Conservation (phyloP, 2,113 vertebrate genomes). For the Dromiciops gliroides region DNA sequence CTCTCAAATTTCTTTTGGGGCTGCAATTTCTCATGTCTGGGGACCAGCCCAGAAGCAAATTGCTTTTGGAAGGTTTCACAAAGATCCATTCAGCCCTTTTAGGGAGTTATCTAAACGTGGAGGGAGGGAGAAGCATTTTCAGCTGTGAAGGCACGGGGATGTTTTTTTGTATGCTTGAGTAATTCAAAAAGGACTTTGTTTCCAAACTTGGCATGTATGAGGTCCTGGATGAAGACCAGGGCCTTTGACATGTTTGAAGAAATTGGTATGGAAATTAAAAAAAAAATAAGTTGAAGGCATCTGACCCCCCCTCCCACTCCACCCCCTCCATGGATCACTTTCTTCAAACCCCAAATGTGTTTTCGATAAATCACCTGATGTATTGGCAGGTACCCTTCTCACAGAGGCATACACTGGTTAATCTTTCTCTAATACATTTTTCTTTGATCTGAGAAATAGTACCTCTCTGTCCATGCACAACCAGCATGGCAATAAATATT, state of each 20-base stretch:
- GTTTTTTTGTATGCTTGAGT: slow-evolving; percentile 76
- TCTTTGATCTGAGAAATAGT: slow-evolving; percentile 69
- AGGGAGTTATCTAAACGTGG: slow-evolving; percentile 74
- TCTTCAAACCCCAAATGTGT: slow-evolving; percentile 55
- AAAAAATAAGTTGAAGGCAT: slow-evolving; percentile 62
- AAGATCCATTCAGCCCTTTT: slow-evolving; percentile 75
- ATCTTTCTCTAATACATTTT: slow-evolving; percentile 63
- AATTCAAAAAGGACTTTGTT: slow-evolving; percentile 80
- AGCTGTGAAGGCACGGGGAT: slow-evolving; percentile 71
- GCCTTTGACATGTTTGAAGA: slow-evolving; percentile 72
- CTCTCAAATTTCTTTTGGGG: slow-evolving; percentile 70
- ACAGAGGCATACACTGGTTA: slow-evolving; percentile 59
- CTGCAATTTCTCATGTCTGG: slow-evolving; percentile 75
- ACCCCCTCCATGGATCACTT: slow-evolving; percentile 48
- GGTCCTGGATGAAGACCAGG: slow-evolving; percentile 73
- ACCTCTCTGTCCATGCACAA: slow-evolving; percentile 62
- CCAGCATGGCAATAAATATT: slow-evolving; percentile 10
- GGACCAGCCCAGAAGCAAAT: slow-evolving; percentile 76
- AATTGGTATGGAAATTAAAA: slow-evolving; percentile 71
- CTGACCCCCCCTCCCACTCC: slow-evolving; percentile 52
- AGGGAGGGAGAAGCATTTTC: slow-evolving; percentile 67
- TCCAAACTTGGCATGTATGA: slow-evolving; percentile 78
- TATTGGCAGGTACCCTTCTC: slow-evolving; percentile 41
- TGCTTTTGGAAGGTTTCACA: slow-evolving; percentile 77
- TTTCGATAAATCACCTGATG: slow-evolving; percentile 54